These are phyloP conservation scores for Dermatophagoides farinae DNA, from an alignment of 1,140 invertebrate species.

Conservation along the genomic window DNA sequence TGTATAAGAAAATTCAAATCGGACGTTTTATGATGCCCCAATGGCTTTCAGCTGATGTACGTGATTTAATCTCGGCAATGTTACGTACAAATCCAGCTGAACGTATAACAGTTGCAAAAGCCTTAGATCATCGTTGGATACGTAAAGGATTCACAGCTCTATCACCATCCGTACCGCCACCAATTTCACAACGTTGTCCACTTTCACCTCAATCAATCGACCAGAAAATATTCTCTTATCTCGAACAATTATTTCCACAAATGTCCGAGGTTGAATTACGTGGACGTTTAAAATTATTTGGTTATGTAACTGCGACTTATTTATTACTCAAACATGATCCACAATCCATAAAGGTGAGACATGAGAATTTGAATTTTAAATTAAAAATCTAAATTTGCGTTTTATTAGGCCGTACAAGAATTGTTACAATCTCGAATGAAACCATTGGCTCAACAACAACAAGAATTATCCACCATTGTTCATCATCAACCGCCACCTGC, in stretches of 20 bases:
- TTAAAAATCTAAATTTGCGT: neutral
- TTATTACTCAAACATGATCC: conserved; percentile 12
- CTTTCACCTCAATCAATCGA: too few species aligned
- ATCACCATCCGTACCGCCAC: too few species aligned
- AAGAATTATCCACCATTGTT: neutral
- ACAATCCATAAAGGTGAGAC: neutral
- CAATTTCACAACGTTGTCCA: too few species aligned
- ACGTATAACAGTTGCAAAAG: conserved; percentile 44
- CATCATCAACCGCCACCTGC: too few species aligned
- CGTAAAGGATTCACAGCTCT: neutral
- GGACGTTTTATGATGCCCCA: conserved; percentile 51
- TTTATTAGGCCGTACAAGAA: neutral
- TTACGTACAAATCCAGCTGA: conserved; percentile 51
- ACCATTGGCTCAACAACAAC: neutral
- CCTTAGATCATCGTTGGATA: conserved; percentile 54
- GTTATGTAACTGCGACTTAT: conserved; percentile 15
- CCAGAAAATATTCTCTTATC: neutral
- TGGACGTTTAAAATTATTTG: conserved; percentile 9
- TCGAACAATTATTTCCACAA: conserved; percentile 2
- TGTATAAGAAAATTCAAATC: conserved; percentile 89
- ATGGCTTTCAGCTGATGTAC: conserved; percentile 44
- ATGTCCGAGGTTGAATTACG: neutral
- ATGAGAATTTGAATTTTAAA: neutral
- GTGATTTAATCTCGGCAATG: conserved; percentile 42
- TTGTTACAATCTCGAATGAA: neutral